Evolutionary conservation across 2,113 vertebrate genomes (phyloP), one percentile per base, ranked within the genome.

Genomic region (Erinaceus europaeus): DNA sequence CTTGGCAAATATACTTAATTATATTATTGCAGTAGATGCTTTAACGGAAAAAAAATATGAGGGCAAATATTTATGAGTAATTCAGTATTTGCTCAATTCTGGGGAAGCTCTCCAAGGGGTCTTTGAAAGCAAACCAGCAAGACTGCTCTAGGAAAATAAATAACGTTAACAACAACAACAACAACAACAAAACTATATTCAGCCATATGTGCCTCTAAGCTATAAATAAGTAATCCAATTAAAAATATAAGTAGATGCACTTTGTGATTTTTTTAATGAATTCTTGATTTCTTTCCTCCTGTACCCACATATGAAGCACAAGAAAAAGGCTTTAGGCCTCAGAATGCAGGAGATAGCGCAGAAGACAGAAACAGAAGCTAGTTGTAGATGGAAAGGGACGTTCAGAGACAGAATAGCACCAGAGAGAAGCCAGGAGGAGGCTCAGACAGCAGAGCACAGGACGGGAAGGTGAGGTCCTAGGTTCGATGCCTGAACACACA

Each of bases 181-280:
- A n/a, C n/a, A n/a, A n/a, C 29, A 4, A 27, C 10, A 8, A 23
- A 27, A 55, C 13, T 15, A 3, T 11, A 2, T 57, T 23, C 14
- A 73, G 55, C 21, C 34, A 25, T 52, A 14, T 53, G 23, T 55
- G 23, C 15, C 61, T 85, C 52, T 50, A 9, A 9, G 14, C 23
- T 73, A 71, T 9, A 87, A 91, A 73, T 46, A 86, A 44, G 75
- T 57, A 20, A 10, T 77, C 32, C 15, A 36, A 67, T 87, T n/a
- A 61, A 80, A 62, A 34, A 32, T 4, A 25, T 64, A n/a, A 36
- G 36, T 23, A 57, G 17, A 57, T 67, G 13, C 77, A 25, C 55
- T 59, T 53, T 62, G 8, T 2, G 11, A 3, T 23, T 77, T 65
- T 29, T 76, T 53, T 29, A n/a, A 42, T 52, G 44, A 32, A 64